These are phyloP conservation scores for Capitella teleta DNA, from an alignment of 1,140 invertebrate species.

Conservation along the genomic window DNA sequence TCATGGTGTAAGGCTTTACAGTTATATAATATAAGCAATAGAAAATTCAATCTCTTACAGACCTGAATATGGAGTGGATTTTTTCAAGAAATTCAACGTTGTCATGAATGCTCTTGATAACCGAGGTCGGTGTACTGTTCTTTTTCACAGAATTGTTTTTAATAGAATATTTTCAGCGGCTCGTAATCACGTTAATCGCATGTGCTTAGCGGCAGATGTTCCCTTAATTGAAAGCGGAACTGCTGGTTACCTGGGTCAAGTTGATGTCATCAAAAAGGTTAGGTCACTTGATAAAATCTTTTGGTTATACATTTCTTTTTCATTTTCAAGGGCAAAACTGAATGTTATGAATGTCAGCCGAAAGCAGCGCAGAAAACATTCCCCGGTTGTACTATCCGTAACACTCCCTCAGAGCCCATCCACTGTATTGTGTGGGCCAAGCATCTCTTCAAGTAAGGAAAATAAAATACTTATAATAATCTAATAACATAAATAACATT, in stretches of 20 bases:
- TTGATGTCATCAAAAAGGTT: conserved; percentile 48
- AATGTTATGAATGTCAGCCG: conserved; percentile 94
- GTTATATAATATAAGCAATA: too few species aligned
- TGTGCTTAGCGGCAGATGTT: conserved; percentile 89
- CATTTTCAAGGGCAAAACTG: conserved; percentile 62
- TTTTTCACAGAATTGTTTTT: background rate
- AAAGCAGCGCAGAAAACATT: conserved; percentile 84
- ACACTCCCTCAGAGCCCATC: conserved; percentile 98
- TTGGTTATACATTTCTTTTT: too few species aligned
- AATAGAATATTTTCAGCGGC: conserved; percentile 51
- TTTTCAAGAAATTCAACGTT: conserved; percentile 82
- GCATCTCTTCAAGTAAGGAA: conserved; percentile 87
- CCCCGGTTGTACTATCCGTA: conserved; percentile 96
- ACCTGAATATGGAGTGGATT: conserved; percentile 76
- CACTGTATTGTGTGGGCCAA: conserved; percentile 99
- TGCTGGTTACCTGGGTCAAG: conserved; percentile 90
- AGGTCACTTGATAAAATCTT: too few species aligned
- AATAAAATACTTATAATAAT: background rate
- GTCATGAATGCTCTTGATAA: conserved; percentile 98
- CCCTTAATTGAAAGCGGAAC: conserved; percentile 95
- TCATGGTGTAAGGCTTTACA: conserved; percentile 82
- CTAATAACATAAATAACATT: background rate
- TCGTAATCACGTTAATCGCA: conserved; percentile 95
- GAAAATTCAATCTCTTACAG: conserved; percentile 57
- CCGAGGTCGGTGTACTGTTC: conserved; percentile 41